Evolutionary conservation across 2,888 invertebrate genomes (phyloP).

Genomic region (Drosophila merina): DNA sequence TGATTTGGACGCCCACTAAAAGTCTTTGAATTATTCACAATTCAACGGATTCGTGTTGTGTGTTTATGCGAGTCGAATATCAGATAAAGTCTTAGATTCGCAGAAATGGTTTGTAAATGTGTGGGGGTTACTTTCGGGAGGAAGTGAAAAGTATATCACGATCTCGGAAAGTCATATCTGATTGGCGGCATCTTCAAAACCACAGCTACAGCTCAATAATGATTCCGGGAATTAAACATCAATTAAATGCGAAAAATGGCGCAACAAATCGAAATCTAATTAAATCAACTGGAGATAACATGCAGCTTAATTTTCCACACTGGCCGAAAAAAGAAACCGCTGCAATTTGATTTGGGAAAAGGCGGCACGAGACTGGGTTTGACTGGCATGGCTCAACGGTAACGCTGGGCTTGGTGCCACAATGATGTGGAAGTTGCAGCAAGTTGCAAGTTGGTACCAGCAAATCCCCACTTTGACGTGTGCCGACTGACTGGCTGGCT

Average conservation of each 20-base stretch:
- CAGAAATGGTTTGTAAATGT: background rate
- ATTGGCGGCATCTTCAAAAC: slow-evolving; percentile 61
- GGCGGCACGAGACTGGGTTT: slow-evolving; percentile 60
- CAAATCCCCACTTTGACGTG: slow-evolving; percentile 71
- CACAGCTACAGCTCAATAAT: slow-evolving; percentile 7
- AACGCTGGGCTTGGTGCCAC: slow-evolving; percentile 60
- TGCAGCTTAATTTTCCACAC: slow-evolving; percentile 72
- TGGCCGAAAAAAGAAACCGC: slow-evolving; percentile 21
- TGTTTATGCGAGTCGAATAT: background rate
- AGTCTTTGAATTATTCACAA: slow-evolving; percentile 21
- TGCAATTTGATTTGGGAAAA: slow-evolving; percentile 52
- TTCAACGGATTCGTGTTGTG: background rate
- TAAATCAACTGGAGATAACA: slow-evolving; percentile 70
- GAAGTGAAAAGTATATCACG: slow-evolving; percentile 8
- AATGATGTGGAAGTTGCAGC: slow-evolving; percentile 51
- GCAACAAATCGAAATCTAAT: slow-evolving; percentile 74
- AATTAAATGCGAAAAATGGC: slow-evolving; percentile 78
- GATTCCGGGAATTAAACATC: slow-evolving; percentile 61
- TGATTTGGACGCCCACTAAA: slow-evolving; percentile 67
- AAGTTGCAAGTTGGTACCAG: background rate
- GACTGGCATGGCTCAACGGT: slow-evolving; percentile 60
- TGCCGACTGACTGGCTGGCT: slow-evolving; percentile 9
- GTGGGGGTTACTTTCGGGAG: no score
- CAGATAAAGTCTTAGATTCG: slow-evolving; percentile 1
- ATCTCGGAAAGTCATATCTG: slow-evolving; percentile 24